Base-by-base conservation (phyloP, 2,797 vertebrate genomes). In the Lepilemur septentrionalis region DNA sequence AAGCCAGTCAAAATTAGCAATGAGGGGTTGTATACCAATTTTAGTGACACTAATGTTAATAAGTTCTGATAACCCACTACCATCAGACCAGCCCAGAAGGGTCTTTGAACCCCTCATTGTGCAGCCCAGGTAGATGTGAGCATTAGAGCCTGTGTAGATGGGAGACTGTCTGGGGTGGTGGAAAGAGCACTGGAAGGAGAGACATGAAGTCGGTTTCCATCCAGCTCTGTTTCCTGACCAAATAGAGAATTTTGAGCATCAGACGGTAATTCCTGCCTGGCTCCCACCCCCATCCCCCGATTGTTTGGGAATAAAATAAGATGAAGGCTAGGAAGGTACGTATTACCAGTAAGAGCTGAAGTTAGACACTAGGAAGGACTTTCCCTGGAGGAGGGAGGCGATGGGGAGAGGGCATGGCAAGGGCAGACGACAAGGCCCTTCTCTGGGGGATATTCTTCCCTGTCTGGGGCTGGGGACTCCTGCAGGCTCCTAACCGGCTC, bases 401-500 rank as follows among this genome's bases (percentile, higher is more conserved):
- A 15, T 6, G 13, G 9, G 30, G 18, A 23, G 25, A 41, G 67
- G 8, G n/a, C 69, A 8, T 0, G 57, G 23, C 73, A 67, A 67
- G 30, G 10, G 59, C 72, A 52, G 81, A 57, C 23, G 38, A 8
- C 81, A 35, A 61, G 15, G 20, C 23, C 20, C 35, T 17, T 57
- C 15, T 15, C 3, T 3, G 30, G 7, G 10, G 79, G 79, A 17
- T 23, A 1, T 11, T 57, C 30, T n/a, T 4, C 10, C 1, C 12
- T 0, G 12, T 10, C 28, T 5, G 52, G 75, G 23, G 30, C 15
- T 12, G 23, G 43, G 10, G 18, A n/a, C 6, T 15, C 7, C 59
- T 9, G 15, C 13, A 0, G 23, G 52, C 14, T 0, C 30, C 65
- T n/a, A 57, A 86, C 46, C 14, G 0, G 5, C 20, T 15, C 1